Base-by-base conservation (phyloP, 2,113 vertebrate species). In the Trinectes maculatus region DNA sequence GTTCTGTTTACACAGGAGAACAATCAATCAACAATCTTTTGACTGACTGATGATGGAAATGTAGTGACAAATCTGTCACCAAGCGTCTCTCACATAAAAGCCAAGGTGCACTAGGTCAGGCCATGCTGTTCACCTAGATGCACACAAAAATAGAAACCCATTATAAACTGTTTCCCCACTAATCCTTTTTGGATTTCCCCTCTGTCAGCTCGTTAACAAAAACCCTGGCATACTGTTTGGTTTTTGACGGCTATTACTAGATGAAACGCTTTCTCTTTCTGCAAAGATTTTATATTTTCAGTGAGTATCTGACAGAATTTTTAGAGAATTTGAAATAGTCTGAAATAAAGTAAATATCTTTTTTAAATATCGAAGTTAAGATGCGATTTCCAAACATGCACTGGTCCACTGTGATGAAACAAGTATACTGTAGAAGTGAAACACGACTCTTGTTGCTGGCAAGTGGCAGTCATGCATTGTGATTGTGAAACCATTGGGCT, bases 71-170 rank as follows among this genome's bases (percentile, higher is more conserved):
- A 77, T 76, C 69, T 68, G 61, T 80, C 21, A 57, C 63, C 5
- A 16, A 76, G 60, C 71, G 59, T 64, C 62, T 66, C 56, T 68
- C 42, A 53, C 46, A 58, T 61, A 48, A 68, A 80, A 68, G 28
- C 22, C 37, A 46, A 52, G 11, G 42, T 56, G 53, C 47, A 62
- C 57, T 49, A 28, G 48, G 63, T 56, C 52, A 40, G 61, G 40
- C 57, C 37, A 5, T 15, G 49, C 60, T 64, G 57, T 78, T 79
- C 65, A 82, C 52, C 72, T 75, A 63, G 73, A 66, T 60, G 64
- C 26, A 24, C 43, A 60, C 67, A 47, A 66, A 87, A 84, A 78
- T 84, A 80, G 77, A 83, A 84, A 79, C 51, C 75, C 80, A 71
- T 83, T 75, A 61, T 73, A 81, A 70, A 34, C 63, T 66, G 64